phyloP scores from a whole-genome alignment of 2,113 vertebrate genomes.

The Noctilio leporinus region DNA sequence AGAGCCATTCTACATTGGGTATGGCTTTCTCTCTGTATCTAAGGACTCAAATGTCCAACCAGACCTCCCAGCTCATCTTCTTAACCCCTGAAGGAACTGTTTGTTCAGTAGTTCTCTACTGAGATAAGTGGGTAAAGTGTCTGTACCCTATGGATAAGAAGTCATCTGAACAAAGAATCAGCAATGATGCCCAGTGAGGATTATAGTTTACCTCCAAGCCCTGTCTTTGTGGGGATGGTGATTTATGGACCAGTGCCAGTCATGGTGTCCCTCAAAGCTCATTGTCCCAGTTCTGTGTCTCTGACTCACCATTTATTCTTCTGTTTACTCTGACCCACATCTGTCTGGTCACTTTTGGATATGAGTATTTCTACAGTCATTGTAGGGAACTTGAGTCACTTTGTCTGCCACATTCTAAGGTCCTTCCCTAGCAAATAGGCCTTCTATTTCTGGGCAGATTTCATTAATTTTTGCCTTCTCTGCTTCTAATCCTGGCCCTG shows the following conservation, averaged over 20 bases:
- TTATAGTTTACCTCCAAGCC: not conserved
- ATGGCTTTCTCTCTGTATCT: not conserved
- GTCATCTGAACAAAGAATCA: not conserved
- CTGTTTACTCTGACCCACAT: not conserved
- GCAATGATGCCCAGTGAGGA: not conserved
- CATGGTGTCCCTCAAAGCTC: not conserved
- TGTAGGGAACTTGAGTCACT: not conserved
- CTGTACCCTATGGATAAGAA: not conserved
- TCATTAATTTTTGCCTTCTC: not conserved
- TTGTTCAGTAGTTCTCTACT: not conserved
- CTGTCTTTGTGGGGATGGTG: rapidly evolving
- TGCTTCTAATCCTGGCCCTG: not conserved
- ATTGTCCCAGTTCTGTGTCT: not conserved
- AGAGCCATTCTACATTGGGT: not conserved
- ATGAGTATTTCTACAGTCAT: not conserved
- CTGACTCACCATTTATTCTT: not conserved
- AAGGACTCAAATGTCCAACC: not conserved
- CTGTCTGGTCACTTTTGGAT: not conserved
- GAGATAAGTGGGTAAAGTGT: not conserved
- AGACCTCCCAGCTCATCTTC: not conserved
- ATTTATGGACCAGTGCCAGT: not conserved
- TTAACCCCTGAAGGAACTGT: not conserved
- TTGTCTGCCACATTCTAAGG: not conserved
- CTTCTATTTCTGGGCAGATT: not conserved
- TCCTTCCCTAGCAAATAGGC: not conserved